Base-by-base conservation (phyloP, 2,888 invertebrate species). In the Heliconius sara region DNA sequence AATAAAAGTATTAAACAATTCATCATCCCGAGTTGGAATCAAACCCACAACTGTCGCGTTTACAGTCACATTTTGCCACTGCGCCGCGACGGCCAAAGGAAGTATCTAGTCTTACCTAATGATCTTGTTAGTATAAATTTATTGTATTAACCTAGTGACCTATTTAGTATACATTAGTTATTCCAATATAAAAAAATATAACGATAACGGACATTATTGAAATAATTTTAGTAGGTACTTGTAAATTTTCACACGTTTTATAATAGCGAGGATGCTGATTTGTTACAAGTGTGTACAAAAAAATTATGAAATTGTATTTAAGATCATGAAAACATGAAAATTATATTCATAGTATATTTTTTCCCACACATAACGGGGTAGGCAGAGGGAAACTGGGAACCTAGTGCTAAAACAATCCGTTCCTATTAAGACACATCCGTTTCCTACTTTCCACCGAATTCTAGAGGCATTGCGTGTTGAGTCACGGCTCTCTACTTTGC, bases 161-260 rank as follows among this genome's bases (percentile, higher is more conserved):
- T 22, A 73, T 60, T 60, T 73, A 57, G 19, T 3, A 57, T 39
- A 39, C 10, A 39, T n/a, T 60, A 57, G 57, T 73, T 34, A 73
- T 34, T 73, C n/a, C 60, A 60, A n/a, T 34, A 57, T 5, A 13
- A 30, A 30, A 34, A 30, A 9, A 22, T 30, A 12, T 34, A 34
- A 7, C 16, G 6, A 57, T 73, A 34, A 73, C 60, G 34, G 22
- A 13, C 60, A 73, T 73, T 73, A 73, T 57, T 60, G 72, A 60
- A 60, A 34, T 57, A 30, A n/a, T 1, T 60, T 73, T 73, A 57
- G 72, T 73, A 16, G 57, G n/a, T 70, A 39, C 6, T 57, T 60
- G 72, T 73, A 73, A 73, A 73, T 72, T 66, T 78, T 78, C 52
- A 77, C 70, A 76, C 43, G 27, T 65, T 75, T 25, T 75, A 63